phyloP scores from a whole-genome alignment of 1,140 invertebrate genomes.

The Tetramorium parvispinum region DNA sequence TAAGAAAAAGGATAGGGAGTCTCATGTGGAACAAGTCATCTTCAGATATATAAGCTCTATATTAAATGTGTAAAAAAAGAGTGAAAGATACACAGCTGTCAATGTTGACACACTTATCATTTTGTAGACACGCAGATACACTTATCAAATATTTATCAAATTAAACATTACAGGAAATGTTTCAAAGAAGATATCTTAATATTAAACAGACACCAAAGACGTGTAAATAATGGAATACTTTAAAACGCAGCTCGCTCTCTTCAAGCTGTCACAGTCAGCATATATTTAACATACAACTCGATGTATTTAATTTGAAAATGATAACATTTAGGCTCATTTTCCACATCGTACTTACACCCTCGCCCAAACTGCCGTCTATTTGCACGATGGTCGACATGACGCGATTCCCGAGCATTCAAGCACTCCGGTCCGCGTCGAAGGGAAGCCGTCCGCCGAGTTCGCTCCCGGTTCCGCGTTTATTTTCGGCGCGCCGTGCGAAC shows the following conservation, averaged over 20 bases:
- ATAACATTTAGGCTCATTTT: background rate
- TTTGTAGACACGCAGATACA: no score
- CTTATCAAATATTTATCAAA: background rate
- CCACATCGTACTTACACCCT: constrained; percentile 86
- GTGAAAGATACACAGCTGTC: constrained; percentile 31
- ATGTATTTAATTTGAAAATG: background rate
- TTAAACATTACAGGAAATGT: constrained; percentile 26
- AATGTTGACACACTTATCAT: no score
- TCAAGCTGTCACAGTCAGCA: background rate
- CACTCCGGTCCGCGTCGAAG: background rate
- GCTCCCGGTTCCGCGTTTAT: constrained; percentile 28
- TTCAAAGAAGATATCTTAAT: background rate
- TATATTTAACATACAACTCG: constrained; percentile 17
- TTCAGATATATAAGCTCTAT: no score
- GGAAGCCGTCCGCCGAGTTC: no score
- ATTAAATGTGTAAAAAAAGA: no score
- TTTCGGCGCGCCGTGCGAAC: constrained; percentile 9
- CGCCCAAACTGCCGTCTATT: constrained; percentile 89
- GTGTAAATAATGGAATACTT: background rate
- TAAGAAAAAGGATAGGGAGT: no score
- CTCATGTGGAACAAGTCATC: no score
- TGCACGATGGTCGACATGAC: constrained; percentile 81
- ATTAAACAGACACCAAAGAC: background rate
- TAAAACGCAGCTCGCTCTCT: background rate
- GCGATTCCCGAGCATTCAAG: background rate